Base-by-base conservation (phyloP, 2,888 invertebrate species). In the Drosophila acutilabella region DNA sequence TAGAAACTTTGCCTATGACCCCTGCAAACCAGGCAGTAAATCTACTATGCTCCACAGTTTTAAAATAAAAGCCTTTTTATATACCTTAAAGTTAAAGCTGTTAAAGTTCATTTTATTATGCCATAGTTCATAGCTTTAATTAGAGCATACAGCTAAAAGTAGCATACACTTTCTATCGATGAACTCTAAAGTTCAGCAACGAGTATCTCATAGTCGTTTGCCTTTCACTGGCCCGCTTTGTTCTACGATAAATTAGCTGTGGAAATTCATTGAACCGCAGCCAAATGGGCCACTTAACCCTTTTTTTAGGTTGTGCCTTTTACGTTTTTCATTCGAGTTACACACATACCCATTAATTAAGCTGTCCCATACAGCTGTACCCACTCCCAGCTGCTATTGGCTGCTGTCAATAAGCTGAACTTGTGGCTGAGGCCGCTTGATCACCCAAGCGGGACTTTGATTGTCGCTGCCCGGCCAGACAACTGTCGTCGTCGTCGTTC, bases 281-380 rank as follows among this genome's bases (percentile, higher is more conserved):
- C 66, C 59, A 80, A 81, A 71, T 66, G 71, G 71, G 70, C 78
- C 80, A 83, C 71, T 84, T 78, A 87, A 84, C 84, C 87, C 87
- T 69, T 86, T 70, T 58, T 10, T 69, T 52, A 10, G 11, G 36
- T 36, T 36, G 13, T 36, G 36, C 36, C 30, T 30, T 30, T 30
- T 30, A 30, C 8, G 30, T 30, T 30, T 36, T 36, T 13, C 20
- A 10, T 51, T 64, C 44, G 30, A 26, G 33, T 14, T n/a, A 41
- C 23, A 47, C 45, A 48, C 48, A 67, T 33, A 30, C 36, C 76
- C 77, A 85, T 85, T 76, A 87, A 87, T 85, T 87, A 77, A 67
- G 53, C 66, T 78, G 70, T 33, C 33, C n/a, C n/a, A 16, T 16
- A 8, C 36, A 13, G 14, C 8, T 6, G n/a, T n/a, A n/a, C n/a